Base-by-base conservation (phyloP, 2,888 invertebrate species). In the Rutpela maculata region DNA sequence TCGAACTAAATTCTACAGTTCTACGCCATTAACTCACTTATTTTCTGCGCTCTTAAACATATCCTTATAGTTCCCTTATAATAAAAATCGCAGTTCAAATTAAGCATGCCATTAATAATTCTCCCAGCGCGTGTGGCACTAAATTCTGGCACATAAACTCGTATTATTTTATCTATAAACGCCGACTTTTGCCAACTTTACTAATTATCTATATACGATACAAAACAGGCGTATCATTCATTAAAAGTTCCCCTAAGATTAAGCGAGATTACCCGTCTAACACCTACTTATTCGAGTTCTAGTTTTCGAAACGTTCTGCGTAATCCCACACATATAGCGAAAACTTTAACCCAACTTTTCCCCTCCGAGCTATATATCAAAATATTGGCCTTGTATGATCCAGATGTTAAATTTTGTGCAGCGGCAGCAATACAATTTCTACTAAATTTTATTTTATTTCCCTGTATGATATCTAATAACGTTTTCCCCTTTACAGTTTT, bases 401-500 rank as follows among this genome's bases (percentile, higher is more conserved):
- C 70, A 70, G 70, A 70, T 70, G 70, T 70, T 70, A 62, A 70
- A 70, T 70, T 70, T 70, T 70, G 59, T 56, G 65, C 66, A 63
- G 59, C 65, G 71, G 60, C 62, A 65, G 77, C 74, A 70, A 77
- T 74, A 77, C 69, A 77, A 60, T 71, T 66, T 43, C 69, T 63
- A 73, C 75, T 77, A 66, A 68, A 77, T 77, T 72, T 31, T 59
- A 50, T 74, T 74, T 69, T 69, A 67, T 67, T 74, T 65, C 57
- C 50, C 69, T 22, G 63, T 77, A 63, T 69, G 65, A 65, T 71
- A 73, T 73, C 68, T 73, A 72, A 72, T 73, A 76, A 76, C 76
- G 68, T 73, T 59, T 76, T 18, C 55, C 38, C 72, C 60, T 76
- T 76, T 72, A 67, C 67, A 59, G 72, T 72, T 76, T 67, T 62